Evolutionary conservation across 2,113 vertebrate species (phyloP).

Genomic region (Mungos mungo): DNA sequence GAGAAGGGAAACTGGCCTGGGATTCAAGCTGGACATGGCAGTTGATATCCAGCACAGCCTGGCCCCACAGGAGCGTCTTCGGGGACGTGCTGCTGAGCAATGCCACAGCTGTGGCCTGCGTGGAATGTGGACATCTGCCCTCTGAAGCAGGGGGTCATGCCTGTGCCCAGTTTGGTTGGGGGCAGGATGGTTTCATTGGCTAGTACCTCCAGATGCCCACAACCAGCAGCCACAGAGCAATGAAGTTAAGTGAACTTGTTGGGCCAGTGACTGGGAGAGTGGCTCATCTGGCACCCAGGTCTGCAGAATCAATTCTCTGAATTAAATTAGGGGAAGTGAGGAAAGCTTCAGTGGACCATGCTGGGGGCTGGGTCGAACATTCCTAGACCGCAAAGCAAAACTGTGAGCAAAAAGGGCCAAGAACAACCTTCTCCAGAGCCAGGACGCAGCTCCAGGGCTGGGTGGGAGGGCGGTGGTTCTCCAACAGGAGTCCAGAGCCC

Average conservation of each 20-base stretch:
- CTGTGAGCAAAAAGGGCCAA: neutral
- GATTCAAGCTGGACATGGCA: neutral
- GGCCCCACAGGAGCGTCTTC: neutral
- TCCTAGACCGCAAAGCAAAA: neutral
- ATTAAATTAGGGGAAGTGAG: no score
- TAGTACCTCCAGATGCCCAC: slow-evolving; percentile 64
- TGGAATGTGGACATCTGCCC: slow-evolving; percentile 37
- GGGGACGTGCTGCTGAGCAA: neutral
- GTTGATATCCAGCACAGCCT: neutral
- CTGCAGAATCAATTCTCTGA: neutral
- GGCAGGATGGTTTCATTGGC: slow-evolving; percentile 31
- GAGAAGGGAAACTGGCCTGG: neutral
- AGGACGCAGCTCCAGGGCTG: neutral
- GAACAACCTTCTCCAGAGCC: no score
- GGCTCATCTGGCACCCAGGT: neutral
- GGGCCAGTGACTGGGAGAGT: fast-evolving
- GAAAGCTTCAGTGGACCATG: fast-evolving
- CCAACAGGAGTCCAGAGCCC: no score
- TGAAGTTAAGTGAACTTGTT: neutral
- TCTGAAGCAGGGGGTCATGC: slow-evolving; percentile 53
- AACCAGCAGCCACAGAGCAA: no score
- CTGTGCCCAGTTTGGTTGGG: slow-evolving; percentile 65
- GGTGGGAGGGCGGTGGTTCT: no score
- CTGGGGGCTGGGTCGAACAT: neutral
- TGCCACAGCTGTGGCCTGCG: neutral